Evolutionary conservation across 2,888 invertebrate genomes (phyloP).

Genomic region (Melinopterus prodromus): DNA sequence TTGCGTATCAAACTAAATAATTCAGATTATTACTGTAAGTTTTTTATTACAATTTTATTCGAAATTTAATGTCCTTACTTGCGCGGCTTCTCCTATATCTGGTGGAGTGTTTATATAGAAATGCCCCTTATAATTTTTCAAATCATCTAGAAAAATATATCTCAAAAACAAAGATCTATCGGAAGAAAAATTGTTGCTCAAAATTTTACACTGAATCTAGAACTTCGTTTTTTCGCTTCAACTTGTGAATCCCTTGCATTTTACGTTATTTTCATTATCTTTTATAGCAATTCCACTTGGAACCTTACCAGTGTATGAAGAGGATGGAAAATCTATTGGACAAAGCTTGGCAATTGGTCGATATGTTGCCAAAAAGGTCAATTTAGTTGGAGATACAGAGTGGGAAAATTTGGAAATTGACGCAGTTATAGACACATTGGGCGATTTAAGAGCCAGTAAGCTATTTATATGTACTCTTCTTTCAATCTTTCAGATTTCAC

Average conservation of each 20-base stretch:
- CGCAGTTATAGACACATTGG: constrained; percentile 67
- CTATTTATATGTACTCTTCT: not conserved
- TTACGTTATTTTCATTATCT: not conserved
- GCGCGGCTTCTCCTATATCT: too few relatives aligned
- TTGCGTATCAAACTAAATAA: too few relatives aligned
- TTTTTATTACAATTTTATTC: too few relatives aligned
- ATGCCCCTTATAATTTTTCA: too few relatives aligned
- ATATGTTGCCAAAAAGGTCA: constrained; percentile 69
- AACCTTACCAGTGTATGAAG: constrained; percentile 69
- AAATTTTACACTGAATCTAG: too few relatives aligned
- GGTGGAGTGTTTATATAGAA: too few relatives aligned
- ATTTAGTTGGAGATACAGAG: constrained; percentile 65
- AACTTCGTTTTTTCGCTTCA: too few relatives aligned
- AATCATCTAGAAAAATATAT: too few relatives aligned
- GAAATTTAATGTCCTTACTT: too few relatives aligned
- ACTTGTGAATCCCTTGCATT: not conserved
- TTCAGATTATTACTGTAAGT: too few relatives aligned
- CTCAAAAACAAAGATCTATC: too few relatives aligned
- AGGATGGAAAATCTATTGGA: constrained; percentile 68
- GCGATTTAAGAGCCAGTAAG: constrained; percentile 67
- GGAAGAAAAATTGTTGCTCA: too few relatives aligned
- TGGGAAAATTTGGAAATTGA: constrained; percentile 72
- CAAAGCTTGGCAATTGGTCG: constrained; percentile 70
- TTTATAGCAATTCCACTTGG: constrained; percentile 68
- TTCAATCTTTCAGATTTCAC: not conserved